These are phyloP conservation scores for Elegia similella DNA, from an alignment of 2,888 invertebrate species.

Conservation along the genomic window DNA sequence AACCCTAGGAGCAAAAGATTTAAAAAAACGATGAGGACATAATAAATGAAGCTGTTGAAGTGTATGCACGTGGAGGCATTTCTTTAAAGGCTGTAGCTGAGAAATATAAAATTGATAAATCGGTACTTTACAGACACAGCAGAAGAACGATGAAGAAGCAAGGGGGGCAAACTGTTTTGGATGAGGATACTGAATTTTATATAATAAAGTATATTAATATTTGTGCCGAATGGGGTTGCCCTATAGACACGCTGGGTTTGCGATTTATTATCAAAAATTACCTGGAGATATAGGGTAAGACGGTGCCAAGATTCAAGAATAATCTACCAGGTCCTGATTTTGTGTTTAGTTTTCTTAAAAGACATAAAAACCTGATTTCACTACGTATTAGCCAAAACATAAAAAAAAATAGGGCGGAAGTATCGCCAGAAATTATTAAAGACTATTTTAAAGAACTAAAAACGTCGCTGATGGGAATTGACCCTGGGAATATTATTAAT, in stretches of 20 bases:
- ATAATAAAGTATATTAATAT: too few species aligned
- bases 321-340: conserved; percentile 29
- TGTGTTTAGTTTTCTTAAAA: conserved; percentile 26
- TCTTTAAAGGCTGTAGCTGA: too few species aligned
- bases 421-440: conserved; percentile 21
- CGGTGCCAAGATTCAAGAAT: conserved; percentile 24
- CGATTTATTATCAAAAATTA: conserved; percentile 26
- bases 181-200: too few species aligned
- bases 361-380: conserved; percentile 25
- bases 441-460: conserved; percentile 8
- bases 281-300: conserved; percentile 22
- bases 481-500: too few species aligned
- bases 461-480: too few species aligned
- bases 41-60: neutral
- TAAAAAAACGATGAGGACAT: neutral
- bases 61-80: too few species aligned
- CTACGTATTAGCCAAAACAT: conserved; percentile 24
- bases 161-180: too few species aligned
- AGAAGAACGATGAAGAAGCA: too few species aligned
- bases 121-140: too few species aligned
- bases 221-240: conserved; percentile 29
- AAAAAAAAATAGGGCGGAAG: conserved; percentile 24
- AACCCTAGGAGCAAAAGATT: neutral
- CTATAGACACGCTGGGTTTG: conserved; percentile 24
- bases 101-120: too few species aligned